Evolutionary conservation across 2,797 vertebrate genomes (phyloP).

Genomic region (Acomys russatus): DNA sequence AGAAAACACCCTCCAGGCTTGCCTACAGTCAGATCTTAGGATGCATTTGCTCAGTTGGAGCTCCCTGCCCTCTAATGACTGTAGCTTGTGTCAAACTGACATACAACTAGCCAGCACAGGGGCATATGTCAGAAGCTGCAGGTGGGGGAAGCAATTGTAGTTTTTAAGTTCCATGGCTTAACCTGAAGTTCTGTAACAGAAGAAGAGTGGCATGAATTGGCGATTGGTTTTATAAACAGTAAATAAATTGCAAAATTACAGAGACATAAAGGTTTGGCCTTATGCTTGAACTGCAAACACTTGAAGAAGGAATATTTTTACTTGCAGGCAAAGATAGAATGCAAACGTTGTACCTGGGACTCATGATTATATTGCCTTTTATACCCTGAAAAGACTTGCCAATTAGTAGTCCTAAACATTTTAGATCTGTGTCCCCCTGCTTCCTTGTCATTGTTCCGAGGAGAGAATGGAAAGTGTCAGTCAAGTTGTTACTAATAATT

Average conservation of each 20-base stretch:
- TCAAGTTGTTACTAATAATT: neutral
- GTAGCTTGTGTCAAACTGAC: neutral
- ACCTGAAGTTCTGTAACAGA: neutral
- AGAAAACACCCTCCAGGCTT: neutral
- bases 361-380: conserved; percentile 5
- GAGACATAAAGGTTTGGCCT: neutral
- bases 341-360: neutral
- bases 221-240: neutral
- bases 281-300: neutral
- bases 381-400: conserved; percentile 1
- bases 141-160: neutral
- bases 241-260: neutral
- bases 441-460: neutral
- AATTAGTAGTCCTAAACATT: neutral
- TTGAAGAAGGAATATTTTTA: conserved; percentile 24
- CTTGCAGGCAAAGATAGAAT: neutral
- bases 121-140: neutral
- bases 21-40: neutral
- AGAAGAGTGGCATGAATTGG: neutral
- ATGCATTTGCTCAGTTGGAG: neutral
- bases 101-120: neutral
- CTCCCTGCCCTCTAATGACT: neutral
- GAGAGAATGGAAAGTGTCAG: neutral
- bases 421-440: neutral
- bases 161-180: neutral